A percentile compares a stretch with the other conserved stretches of the same genome.
Conservation (phyloP, 2,888 invertebrate genomes). For the Neocrepidodera transversa region DNA sequence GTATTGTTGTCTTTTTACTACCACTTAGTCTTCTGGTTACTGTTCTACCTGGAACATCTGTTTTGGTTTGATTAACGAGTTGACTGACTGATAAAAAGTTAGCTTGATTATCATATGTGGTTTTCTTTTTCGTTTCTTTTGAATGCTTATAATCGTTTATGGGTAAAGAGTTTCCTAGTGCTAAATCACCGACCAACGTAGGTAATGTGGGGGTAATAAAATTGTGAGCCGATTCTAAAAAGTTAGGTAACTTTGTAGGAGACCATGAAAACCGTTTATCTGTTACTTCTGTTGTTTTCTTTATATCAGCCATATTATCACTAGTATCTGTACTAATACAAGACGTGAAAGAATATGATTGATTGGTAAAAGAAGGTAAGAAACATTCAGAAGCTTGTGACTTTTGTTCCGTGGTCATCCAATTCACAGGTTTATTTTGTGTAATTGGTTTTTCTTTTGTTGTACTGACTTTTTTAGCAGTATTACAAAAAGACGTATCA, state of each 20-base stretch:
- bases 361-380: conserved; percentile 59
- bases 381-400: conserved; percentile 58
- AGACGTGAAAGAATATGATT: conserved; percentile 49
- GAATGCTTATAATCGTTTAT: conserved; percentile 42
- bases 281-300: conserved; percentile 47
- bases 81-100: conserved; percentile 69
- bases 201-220: conserved; percentile 65
- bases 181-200: conserved; percentile 69
- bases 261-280: conserved; percentile 67
- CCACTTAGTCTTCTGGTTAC: conserved; percentile 52
- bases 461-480: conserved; percentile 26
- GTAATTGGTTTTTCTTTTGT: conserved; percentile 31
- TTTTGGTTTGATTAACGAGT: conserved; percentile 65
- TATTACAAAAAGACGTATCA: conserved; percentile 30
- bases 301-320: conserved; percentile 40
- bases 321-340: conserved; percentile 45
- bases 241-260: conserved; percentile 62
- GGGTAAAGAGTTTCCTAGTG: conserved; percentile 56
- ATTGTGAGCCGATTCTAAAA: conserved; percentile 57
- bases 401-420: conserved; percentile 68
- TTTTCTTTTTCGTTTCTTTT: conserved; percentile 38
- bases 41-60: conserved; percentile 46
- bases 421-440: conserved; percentile 64
- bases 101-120: conserved; percentile 54
- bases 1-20: conserved; percentile 40